Conservation (phyloP, 2,113 vertebrate species). For the Stomatorhinus ivindoensis region DNA sequence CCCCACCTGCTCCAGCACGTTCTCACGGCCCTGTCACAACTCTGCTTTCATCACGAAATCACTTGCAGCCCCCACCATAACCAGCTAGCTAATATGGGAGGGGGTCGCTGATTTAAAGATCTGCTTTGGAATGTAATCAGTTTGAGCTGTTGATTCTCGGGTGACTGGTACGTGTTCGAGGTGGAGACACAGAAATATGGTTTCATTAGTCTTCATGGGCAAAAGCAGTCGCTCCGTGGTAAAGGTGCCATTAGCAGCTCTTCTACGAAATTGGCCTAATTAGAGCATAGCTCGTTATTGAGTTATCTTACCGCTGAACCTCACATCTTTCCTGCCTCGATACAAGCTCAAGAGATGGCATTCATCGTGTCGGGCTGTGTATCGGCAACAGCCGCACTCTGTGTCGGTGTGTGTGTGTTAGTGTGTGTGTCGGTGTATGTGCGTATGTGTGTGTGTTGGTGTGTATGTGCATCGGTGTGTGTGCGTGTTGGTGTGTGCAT, state of each 20-base stretch:
- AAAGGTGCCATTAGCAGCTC: slow-evolving; percentile 38
- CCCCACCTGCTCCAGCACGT: background rate
- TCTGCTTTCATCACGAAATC: slow-evolving; percentile 45
- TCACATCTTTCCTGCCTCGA: slow-evolving; percentile 27
- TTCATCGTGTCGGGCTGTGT: background rate
- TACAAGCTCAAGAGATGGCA: slow-evolving; percentile 30
- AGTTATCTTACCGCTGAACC: slow-evolving; percentile 34
- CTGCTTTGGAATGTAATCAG: slow-evolving; percentile 7
- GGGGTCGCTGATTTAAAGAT: slow-evolving; percentile 30
- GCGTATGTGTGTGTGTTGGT: background rate
- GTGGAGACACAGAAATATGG: slow-evolving; percentile 29
- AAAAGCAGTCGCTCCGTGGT: slow-evolving; percentile 25
- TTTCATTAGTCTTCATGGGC: slow-evolving; percentile 27
- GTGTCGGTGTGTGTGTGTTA: background rate
- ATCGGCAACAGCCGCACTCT: background rate
- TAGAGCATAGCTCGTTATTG: slow-evolving; percentile 34
- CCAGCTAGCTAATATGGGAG: slow-evolving; percentile 33
- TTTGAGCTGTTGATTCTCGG: slow-evolving; percentile 19
- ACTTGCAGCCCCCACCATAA: slow-evolving; percentile 31
- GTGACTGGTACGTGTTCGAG: background rate
- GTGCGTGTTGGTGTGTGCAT: background rate
- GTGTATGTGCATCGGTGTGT: background rate
- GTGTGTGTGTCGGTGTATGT: background rate
- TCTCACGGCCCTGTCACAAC: slow-evolving; percentile 37
- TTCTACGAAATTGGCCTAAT: slow-evolving; percentile 41